Conservation (phyloP, 2,113 vertebrate genomes). For the Leucopternis melanops region DNA sequence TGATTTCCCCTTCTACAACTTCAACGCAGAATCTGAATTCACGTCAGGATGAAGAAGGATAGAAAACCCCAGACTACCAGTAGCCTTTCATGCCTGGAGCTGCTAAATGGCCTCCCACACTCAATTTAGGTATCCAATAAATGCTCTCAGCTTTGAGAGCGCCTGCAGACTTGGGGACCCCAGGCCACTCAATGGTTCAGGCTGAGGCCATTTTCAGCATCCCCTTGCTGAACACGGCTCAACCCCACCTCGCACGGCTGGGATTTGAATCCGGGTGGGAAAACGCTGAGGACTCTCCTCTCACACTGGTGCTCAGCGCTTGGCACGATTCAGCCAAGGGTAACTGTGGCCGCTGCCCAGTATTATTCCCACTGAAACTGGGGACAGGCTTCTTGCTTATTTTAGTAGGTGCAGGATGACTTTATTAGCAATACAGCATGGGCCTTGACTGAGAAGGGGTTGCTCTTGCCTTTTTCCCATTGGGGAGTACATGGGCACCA, state of each 20-base stretch:
- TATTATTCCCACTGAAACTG: neutral
- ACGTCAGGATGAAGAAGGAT: neutral
- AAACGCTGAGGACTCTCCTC: neutral
- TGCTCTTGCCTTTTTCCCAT: neutral
- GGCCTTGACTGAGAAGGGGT: neutral
- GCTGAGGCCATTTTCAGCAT: neutral
- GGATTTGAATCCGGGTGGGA: neutral
- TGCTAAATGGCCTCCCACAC: neutral
- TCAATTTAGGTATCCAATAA: neutral
- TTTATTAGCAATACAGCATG: neutral
- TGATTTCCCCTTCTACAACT: neutral
- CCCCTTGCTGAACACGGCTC: neutral
- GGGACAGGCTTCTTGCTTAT: neutral
- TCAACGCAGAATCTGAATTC: neutral
- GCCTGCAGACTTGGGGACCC: neutral
- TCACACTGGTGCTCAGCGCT: neutral
- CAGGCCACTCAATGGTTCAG: neutral
- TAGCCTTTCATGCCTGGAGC: neutral
- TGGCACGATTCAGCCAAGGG: neutral
- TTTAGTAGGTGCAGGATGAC: neutral
- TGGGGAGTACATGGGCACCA: accelerated
- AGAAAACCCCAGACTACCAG: accelerated
- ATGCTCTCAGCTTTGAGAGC: neutral
- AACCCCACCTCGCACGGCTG: accelerated
- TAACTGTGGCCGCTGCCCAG: neutral